These are phyloP conservation scores for Campoplex capitator DNA, from an alignment of 2,888 invertebrate species.

Conservation along the genomic window DNA sequence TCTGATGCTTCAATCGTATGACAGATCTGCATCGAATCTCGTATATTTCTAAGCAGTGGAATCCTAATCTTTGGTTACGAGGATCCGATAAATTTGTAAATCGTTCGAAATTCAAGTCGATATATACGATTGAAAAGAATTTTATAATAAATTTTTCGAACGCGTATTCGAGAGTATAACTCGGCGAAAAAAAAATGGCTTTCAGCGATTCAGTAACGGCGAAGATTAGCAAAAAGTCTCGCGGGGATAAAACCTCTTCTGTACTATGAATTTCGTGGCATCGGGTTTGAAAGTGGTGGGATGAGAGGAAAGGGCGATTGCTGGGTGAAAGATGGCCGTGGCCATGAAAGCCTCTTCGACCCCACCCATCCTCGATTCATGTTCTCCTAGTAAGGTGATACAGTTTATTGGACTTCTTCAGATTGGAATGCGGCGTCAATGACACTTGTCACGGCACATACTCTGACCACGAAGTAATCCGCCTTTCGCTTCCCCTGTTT, in stretches of 20 bases:
- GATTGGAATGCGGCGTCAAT: constrained; percentile 80
- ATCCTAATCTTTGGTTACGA: background rate
- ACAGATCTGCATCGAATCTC: no score
- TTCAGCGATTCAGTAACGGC: background rate
- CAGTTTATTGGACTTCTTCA: constrained; percentile 84
- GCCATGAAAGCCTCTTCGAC: constrained; percentile 51
- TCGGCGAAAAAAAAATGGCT: background rate
- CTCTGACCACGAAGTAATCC: constrained; percentile 9
- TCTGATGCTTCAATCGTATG: background rate
- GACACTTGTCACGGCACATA: constrained; percentile 71
- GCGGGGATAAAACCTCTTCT: constrained; percentile 47
- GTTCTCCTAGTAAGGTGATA: constrained; percentile 82
- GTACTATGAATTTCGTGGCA: constrained; percentile 58
- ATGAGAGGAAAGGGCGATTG: constrained; percentile 26
- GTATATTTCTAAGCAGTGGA: background rate
- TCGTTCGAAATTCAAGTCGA: background rate
- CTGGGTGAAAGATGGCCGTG: constrained; percentile 60
- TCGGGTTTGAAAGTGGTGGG: constrained; percentile 34
- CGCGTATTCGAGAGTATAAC: background rate
- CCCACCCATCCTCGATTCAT: constrained; percentile 71
- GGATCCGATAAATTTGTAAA: background rate
- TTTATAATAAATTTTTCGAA: background rate
- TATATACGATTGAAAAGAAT: background rate
- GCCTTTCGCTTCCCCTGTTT: background rate
- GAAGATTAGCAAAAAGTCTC: background rate